phyloP scores from a whole-genome alignment of 2,113 vertebrate genomes.

The Galemys pyrenaicus region DNA sequence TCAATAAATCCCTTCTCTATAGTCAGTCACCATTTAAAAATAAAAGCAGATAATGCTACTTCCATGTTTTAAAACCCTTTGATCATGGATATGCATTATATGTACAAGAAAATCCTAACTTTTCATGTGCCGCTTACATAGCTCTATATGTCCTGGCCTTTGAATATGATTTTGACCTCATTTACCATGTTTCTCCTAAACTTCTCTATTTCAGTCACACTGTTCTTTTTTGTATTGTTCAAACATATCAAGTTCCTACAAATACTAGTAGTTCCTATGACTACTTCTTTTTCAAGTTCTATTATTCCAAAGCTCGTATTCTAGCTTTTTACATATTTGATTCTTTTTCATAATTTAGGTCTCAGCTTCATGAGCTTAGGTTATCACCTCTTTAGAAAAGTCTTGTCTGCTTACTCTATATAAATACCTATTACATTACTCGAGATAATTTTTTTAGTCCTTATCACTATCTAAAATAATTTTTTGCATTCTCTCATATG shows the following conservation, averaged over 20 bases:
- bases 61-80: not conserved
- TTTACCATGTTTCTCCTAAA: constrained; percentile 23
- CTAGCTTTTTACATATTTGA: not conserved
- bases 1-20: not conserved
- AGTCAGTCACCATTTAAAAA: constrained; percentile 32
- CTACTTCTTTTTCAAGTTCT: constrained; percentile 31
- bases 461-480: constrained; percentile 18
- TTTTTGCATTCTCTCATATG: constrained; percentile 4
- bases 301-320: not conserved
- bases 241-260: constrained; percentile 1
- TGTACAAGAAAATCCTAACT: constrained; percentile 32
- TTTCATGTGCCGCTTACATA: not conserved
- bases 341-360: constrained; percentile 16
- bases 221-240: not conserved
- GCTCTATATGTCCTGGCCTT: not conserved
- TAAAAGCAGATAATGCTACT: constrained; percentile 10
- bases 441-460: not conserved
- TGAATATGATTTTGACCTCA: not conserved
- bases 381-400: constrained; percentile 15
- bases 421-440: not conserved
- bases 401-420: not conserved
- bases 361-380: not conserved
- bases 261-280: not conserved
- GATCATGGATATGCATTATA: constrained; percentile 10
- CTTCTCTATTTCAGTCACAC: not conserved